phyloP scores from a whole-genome alignment of 2,888 invertebrate genomes.

The Colostygia pectinataria region DNA sequence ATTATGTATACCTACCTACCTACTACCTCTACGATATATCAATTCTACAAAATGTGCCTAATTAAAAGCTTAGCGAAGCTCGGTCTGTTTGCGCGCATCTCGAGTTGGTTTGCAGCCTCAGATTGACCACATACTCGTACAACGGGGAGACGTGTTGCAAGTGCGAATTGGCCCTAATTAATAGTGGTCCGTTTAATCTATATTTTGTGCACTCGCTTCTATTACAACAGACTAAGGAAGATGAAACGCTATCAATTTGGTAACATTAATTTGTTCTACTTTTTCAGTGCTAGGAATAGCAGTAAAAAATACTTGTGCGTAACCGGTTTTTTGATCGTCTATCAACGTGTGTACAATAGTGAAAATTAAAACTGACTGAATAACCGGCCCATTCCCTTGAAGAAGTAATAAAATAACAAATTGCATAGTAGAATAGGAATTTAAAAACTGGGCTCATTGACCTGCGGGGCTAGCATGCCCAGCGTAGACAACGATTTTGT shows the following conservation, averaged over 20 bases:
- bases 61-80: conserved; percentile 1
- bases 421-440: too few species aligned
- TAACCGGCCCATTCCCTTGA: too few species aligned
- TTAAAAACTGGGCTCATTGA: too few species aligned
- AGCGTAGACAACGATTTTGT: too few species aligned
- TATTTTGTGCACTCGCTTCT: background rate
- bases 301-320: too few species aligned
- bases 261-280: background rate
- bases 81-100: background rate
- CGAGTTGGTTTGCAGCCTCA: background rate
- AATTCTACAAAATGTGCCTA: background rate
- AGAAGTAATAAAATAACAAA: too few species aligned
- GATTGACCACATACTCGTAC: background rate
- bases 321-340: too few species aligned
- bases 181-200: background rate
- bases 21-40: too few species aligned
- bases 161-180: conserved; percentile 10
- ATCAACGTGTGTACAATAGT: too few species aligned
- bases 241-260: too few species aligned
- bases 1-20: background rate
- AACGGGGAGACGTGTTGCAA: conserved; percentile 1
- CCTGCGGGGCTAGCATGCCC: too few species aligned
- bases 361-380: too few species aligned
- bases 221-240: background rate
- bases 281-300: background rate